These are phyloP conservation scores for Ifrita kowaldi DNA, from an alignment of 2,113 vertebrate genomes.

Conservation along the genomic window DNA sequence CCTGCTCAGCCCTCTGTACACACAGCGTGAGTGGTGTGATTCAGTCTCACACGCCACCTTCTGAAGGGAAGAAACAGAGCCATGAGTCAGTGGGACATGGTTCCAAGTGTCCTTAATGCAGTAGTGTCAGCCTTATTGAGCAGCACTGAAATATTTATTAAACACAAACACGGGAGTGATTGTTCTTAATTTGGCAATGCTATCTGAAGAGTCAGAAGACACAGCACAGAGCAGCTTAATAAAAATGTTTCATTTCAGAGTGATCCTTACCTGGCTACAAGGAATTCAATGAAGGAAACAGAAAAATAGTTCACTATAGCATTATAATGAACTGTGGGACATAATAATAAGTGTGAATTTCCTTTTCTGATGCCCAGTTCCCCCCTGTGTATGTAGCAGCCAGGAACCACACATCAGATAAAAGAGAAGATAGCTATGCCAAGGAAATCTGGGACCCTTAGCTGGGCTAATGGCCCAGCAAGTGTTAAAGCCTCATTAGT, in stretches of 20 bases:
- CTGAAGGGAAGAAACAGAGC: slow-evolving; percentile 28
- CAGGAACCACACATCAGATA: neutral
- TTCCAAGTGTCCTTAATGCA: slow-evolving; percentile 22
- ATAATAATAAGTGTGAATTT: slow-evolving; percentile 23
- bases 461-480: slow-evolving; percentile 32
- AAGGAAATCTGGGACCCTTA: slow-evolving; percentile 7
- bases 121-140: slow-evolving; percentile 23
- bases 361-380: neutral
- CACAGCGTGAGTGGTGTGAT: slow-evolving; percentile 38
- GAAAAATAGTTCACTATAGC: neutral
- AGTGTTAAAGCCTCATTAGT: slow-evolving; percentile 6
- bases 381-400: neutral
- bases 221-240: neutral
- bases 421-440: neutral
- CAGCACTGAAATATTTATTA: slow-evolving; percentile 21
- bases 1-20: slow-evolving; percentile 6
- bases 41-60: slow-evolving; percentile 29
- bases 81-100: slow-evolving; percentile 52
- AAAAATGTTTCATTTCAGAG: slow-evolving; percentile 58
- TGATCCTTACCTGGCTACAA: slow-evolving; percentile 1
- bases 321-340: neutral
- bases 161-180: neutral
- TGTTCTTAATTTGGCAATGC: slow-evolving; percentile 8
- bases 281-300: slow-evolving; percentile 28
- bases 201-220: slow-evolving; percentile 18